Percentiles rank a stretch among this genome's conserved stretches.
These are phyloP conservation scores for Lutjanus argentimaculatus DNA, from an alignment of 2,797 vertebrate species.

Conservation along the genomic window DNA sequence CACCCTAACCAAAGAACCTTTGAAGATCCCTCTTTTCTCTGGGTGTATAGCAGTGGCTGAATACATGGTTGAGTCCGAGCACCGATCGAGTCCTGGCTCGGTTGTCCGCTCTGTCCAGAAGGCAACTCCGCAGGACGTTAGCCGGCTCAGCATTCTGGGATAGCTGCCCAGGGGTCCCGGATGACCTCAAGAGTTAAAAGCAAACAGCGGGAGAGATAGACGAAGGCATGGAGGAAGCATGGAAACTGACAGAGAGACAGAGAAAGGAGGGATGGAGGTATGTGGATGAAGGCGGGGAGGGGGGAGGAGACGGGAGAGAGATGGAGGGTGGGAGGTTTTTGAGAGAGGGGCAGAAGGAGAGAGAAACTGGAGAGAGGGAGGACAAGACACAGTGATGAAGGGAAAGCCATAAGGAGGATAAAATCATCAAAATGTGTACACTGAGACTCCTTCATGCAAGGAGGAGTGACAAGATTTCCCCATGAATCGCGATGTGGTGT, in stretches of 20 bases:
- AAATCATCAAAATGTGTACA: slow-evolving; percentile 3
- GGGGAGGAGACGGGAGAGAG: slow-evolving; percentile 26
- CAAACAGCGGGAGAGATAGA: slow-evolving; percentile 85
- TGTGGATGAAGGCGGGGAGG: slow-evolving; percentile 46
- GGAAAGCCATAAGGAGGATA: not conserved
- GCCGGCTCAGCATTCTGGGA: slow-evolving; percentile 86
- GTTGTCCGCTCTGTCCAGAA: slow-evolving; percentile 82
- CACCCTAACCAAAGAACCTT: slow-evolving; percentile 28
- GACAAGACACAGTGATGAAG: not conserved
- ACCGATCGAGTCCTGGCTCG: slow-evolving; percentile 80
- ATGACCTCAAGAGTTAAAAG: slow-evolving; percentile 89
- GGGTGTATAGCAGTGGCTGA: slow-evolving; percentile 54
- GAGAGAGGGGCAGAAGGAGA: slow-evolving; percentile 6
- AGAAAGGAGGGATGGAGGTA: slow-evolving; percentile 65
- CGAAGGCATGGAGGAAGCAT: slow-evolving; percentile 77
- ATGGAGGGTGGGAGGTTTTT: slow-evolving; percentile 24
- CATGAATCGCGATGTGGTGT: too few species aligned
- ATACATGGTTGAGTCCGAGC: slow-evolving; percentile 69
- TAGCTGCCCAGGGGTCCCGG: slow-evolving; percentile 86
- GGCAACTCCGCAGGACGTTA: slow-evolving; percentile 85
- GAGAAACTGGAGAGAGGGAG: slow-evolving; percentile 5
- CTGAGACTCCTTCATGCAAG: not conserved
- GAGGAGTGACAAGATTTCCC: not conserved
- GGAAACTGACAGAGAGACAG: slow-evolving; percentile 76
- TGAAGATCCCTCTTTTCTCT: slow-evolving; percentile 40